A percentile compares a stretch with the other conserved stretches of the same genome.
Conservation (phyloP, 2,888 invertebrate species). For the Dolomedes plantarius region DNA sequence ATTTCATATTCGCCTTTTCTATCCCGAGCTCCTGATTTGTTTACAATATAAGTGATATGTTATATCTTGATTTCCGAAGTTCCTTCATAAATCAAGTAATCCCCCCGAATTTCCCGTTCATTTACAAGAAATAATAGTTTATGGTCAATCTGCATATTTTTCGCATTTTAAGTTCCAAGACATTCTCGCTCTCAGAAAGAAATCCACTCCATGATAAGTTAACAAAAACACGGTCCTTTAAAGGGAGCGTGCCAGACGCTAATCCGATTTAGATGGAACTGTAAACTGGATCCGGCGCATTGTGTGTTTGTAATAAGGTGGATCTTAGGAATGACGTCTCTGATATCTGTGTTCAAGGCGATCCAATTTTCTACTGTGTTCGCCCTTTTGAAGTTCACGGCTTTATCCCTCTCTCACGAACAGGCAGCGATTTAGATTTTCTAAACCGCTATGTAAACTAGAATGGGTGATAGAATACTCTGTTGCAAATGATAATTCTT, state of each 20-base stretch:
- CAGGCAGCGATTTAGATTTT: not conserved
- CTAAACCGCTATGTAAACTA: not conserved
- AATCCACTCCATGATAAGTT: not conserved
- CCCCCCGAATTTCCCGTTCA: too few species aligned
- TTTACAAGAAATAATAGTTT: too few species aligned
- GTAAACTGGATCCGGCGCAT: not conserved
- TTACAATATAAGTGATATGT: too few species aligned
- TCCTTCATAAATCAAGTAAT: too few species aligned
- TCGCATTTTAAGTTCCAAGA: too few species aligned
- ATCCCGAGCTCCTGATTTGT: too few species aligned
- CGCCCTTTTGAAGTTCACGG: not conserved
- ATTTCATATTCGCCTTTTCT: too few species aligned
- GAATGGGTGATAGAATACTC: not conserved
- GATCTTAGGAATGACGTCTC: not conserved
- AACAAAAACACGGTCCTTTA: not conserved
- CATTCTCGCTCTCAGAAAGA: too few species aligned
- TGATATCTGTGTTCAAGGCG: not conserved
- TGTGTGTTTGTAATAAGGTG: conserved; percentile 12
- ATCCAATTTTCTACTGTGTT: conserved; percentile 3
- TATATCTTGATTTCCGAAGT: too few species aligned
- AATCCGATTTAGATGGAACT: not conserved
- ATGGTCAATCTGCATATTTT: too few species aligned
- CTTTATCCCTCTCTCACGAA: not conserved
- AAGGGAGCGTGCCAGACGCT: not conserved
- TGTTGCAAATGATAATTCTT: too few species aligned